These are phyloP conservation scores for Manacus vitellinus DNA, from an alignment of 2,113 vertebrate genomes.

Conservation along the genomic window DNA sequence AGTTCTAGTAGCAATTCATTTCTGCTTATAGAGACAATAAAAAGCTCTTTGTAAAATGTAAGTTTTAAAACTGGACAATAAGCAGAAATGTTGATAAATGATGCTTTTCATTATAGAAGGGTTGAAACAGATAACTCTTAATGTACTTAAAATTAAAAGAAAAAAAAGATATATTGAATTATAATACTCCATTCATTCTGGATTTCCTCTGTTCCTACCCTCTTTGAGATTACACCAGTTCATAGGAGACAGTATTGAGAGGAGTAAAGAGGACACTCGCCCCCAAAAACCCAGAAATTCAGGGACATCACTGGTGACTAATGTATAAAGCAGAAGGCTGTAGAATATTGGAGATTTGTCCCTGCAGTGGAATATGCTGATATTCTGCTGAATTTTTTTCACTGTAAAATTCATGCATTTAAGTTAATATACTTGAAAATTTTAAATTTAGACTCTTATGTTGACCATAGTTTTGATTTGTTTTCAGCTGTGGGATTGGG, in stretches of 20 bases:
- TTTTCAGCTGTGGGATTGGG: slow-evolving; percentile 93
- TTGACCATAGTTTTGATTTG: slow-evolving; percentile 51
- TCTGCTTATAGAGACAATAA: not conserved
- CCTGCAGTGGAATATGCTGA: not conserved
- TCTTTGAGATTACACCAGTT: not conserved
- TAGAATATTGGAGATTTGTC: rapidly evolving
- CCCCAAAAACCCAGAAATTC: not conserved
- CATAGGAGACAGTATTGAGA: not conserved
- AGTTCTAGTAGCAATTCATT: not conserved
- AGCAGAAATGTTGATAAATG: not conserved
- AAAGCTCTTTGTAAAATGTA: not conserved
- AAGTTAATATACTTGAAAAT: not conserved
- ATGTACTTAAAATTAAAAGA: not conserved
- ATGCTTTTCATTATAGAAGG: not conserved
- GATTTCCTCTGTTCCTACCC: not conserved
- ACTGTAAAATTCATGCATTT: not conserved
- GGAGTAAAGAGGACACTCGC: not conserved
- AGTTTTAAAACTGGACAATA: not conserved
- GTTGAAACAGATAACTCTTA: not conserved
- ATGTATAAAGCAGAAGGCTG: not conserved
- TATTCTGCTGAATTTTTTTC: not conserved
- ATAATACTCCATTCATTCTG: not conserved
- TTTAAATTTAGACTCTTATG: not conserved
- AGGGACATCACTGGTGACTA: not conserved
- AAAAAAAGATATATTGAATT: not conserved